Conservation (phyloP, 2,888 invertebrate species). For the Hirtodrosophila cameraria region DNA sequence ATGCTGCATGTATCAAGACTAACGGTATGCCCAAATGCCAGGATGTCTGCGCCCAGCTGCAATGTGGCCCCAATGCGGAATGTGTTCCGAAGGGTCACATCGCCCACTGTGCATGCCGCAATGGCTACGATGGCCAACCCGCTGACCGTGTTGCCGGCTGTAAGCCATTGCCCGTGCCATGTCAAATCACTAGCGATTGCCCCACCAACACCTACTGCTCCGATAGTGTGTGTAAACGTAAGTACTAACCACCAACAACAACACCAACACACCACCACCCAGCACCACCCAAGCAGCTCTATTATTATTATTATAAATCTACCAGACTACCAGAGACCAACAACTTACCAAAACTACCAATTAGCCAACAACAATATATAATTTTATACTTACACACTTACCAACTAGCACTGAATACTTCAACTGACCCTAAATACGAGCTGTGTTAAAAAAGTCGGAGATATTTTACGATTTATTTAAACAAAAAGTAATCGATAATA, state of each 20-base stretch:
- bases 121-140: conserved; percentile 91
- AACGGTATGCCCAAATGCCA: conserved; percentile 92
- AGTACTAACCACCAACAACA: conserved; percentile 82
- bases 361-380: conserved; percentile 26
- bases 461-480: no score
- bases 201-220: conserved; percentile 92
- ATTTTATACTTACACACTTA: conserved; percentile 55
- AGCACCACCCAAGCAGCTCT: conserved; percentile 11
- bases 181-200: conserved; percentile 90
- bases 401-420: conserved; percentile 48
- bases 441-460: no score
- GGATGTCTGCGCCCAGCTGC: conserved; percentile 91
- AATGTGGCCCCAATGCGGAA: conserved; percentile 93
- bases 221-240: conserved; percentile 92
- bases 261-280: conserved; percentile 33
- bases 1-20: conserved; percentile 90
- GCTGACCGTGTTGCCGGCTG: conserved; percentile 89
- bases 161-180: conserved; percentile 89
- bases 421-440: background rate
- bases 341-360: conserved; percentile 38
- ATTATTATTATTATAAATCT: conserved; percentile 32
- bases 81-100: conserved; percentile 91
- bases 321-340: conserved; percentile 48
- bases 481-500: no score
- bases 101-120: conserved; percentile 91